These are phyloP conservation scores for Marasmarcha lunaedactyla DNA, from an alignment of 2,888 invertebrate genomes.

Conservation along the genomic window DNA sequence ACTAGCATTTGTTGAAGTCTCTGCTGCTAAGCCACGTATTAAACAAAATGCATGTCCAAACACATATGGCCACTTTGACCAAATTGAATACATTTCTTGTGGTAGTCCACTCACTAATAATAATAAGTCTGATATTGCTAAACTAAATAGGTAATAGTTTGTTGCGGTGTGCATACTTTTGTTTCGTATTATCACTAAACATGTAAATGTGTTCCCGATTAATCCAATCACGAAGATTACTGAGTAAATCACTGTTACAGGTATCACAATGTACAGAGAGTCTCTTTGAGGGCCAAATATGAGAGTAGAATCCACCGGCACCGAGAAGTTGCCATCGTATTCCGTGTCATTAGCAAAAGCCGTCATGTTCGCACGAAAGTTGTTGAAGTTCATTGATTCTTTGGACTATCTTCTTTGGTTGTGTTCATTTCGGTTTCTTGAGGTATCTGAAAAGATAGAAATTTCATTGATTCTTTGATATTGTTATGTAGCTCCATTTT, in stretches of 20 bases:
- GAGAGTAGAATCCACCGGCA: slow-evolving; percentile 29
- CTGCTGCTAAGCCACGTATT: slow-evolving; percentile 81
- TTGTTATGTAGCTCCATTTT: too few relatives aligned
- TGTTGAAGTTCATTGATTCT: too few relatives aligned
- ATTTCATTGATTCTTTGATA: too few relatives aligned
- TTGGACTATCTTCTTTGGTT: too few relatives aligned
- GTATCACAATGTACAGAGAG: slow-evolving; percentile 73
- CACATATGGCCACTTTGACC: slow-evolving; percentile 81
- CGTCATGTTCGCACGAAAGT: too few relatives aligned
- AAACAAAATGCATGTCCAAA: slow-evolving; percentile 86
- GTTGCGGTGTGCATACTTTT: slow-evolving; percentile 87
- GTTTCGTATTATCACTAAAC: slow-evolving; percentile 85
- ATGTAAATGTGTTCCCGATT: slow-evolving; percentile 86
- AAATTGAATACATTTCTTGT: slow-evolving; percentile 83
- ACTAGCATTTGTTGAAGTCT: slow-evolving; percentile 84
- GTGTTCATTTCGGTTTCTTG: too few relatives aligned
- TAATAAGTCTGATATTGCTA: slow-evolving; percentile 86
- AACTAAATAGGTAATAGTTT: slow-evolving; percentile 85
- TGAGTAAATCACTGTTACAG: slow-evolving; percentile 80
- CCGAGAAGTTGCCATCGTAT: too few relatives aligned
- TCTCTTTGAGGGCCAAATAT: slow-evolving; percentile 63
- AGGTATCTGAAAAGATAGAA: too few relatives aligned
- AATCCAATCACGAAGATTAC: slow-evolving; percentile 84
- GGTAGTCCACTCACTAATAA: slow-evolving; percentile 84
- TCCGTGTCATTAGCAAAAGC: too few relatives aligned